These are phyloP conservation scores for Ibidorhyncha struthersii DNA, from an alignment of 2,113 vertebrate genomes.

Conservation along the genomic window DNA sequence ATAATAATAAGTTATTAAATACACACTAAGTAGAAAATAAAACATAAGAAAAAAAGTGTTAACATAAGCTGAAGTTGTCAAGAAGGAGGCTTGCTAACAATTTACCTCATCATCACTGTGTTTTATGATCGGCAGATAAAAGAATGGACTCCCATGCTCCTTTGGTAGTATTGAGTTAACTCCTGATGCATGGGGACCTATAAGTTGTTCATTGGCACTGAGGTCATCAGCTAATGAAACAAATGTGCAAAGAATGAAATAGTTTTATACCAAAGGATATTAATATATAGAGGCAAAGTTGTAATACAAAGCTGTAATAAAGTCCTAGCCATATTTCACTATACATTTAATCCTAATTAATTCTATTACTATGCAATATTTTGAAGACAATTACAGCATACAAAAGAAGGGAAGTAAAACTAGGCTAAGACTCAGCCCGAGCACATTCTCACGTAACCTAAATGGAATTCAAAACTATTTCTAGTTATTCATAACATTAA, in stretches of 20 bases:
- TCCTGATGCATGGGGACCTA: constrained; percentile 89
- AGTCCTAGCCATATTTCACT: neutral
- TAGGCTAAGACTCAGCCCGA: neutral
- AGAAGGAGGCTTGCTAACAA: constrained; percentile 36
- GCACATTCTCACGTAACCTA: neutral
- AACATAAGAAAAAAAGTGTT: neutral
- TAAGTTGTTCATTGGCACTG: constrained; percentile 90
- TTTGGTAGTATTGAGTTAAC: constrained; percentile 98
- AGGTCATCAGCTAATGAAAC: constrained; percentile 89
- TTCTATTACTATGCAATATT: neutral
- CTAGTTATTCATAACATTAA: neutral
- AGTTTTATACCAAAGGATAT: constrained; percentile 22
- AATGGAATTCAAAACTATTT: neutral
- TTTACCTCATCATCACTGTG: constrained; percentile 93
- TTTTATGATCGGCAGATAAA: constrained; percentile 95
- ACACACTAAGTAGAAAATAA: neutral
- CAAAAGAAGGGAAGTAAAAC: neutral
- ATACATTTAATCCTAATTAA: neutral
- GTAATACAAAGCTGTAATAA: neutral
- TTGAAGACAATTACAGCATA: neutral
- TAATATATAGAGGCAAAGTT: constrained; percentile 1
- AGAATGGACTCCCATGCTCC: constrained; percentile 97
- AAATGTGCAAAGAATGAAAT: constrained; percentile 5
- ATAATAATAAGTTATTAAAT: neutral
- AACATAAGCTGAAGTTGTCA: neutral